These are phyloP conservation scores for Rallus limicola DNA, from an alignment of 2,113 vertebrate species.

Conservation along the genomic window DNA sequence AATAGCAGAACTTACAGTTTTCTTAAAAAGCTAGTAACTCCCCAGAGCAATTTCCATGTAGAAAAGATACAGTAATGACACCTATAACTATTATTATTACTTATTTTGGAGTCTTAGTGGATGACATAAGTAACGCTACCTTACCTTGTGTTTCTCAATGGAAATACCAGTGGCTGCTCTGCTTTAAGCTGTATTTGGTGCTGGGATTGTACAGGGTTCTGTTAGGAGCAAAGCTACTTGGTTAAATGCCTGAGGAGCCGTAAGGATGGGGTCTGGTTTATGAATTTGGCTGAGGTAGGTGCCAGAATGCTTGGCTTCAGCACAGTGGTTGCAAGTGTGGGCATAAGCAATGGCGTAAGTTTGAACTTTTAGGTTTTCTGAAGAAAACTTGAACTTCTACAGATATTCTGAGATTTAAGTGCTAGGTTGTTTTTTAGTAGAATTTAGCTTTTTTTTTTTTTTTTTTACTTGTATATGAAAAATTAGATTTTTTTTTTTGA, in stretches of 20 bases:
- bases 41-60: background rate
- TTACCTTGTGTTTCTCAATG: background rate
- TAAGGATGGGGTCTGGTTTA: background rate
- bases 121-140: background rate
- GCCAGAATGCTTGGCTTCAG: background rate
- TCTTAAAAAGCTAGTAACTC: background rate
- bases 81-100: too few relatives aligned
- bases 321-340: background rate
- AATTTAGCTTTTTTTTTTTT: background rate
- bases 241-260: background rate
- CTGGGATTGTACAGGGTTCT: background rate
- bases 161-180: background rate
- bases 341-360: background rate
- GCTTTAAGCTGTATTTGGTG: background rate
- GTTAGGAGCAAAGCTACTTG: background rate
- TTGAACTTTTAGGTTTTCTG: background rate
- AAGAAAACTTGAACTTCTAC: background rate
- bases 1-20: background rate
- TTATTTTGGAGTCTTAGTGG: background rate
- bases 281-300: background rate
- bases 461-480: background rate
- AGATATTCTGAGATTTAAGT: background rate
- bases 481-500: background rate
- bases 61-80: background rate
- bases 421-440: background rate